Evolutionary conservation across 2,888 invertebrate genomes (phyloP).

Genomic region (Priocnemis perturbator): DNA sequence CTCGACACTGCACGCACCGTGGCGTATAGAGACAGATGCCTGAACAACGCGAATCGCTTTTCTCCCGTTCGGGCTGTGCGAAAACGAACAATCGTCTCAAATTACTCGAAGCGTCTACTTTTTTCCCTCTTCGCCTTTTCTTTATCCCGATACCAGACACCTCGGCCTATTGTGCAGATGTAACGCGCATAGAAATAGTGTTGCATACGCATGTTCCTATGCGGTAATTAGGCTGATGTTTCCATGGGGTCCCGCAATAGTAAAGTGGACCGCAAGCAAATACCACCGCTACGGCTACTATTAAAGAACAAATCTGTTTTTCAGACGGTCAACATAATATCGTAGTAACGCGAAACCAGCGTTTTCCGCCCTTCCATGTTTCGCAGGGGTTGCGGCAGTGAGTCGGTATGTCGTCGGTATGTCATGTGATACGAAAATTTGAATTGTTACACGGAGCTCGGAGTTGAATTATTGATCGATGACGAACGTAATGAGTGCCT

Average conservation of each 20-base stretch:
- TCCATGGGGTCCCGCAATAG: conserved; percentile 41
- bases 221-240: conserved; percentile 57
- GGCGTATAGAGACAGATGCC: conserved; percentile 51
- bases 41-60: conserved; percentile 27
- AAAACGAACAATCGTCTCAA: conserved; percentile 26
- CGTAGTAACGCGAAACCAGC: conserved; percentile 22
- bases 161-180: conserved; percentile 23
- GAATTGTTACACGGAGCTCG: too few species aligned
- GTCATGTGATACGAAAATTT: too few species aligned
- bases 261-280: conserved; percentile 56
- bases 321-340: conserved; percentile 12
- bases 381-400: background rate
- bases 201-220: conserved; percentile 5
- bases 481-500: too few species aligned
- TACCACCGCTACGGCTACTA: conserved; percentile 42
- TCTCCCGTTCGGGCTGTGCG: conserved; percentile 17
- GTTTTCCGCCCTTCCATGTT: background rate
- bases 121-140: conserved; percentile 27
- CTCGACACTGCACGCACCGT: conserved; percentile 48
- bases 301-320: conserved; percentile 9
- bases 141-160: conserved; percentile 52
- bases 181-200: conserved; percentile 44
- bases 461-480: too few species aligned
- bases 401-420: too few species aligned
- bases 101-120: conserved; percentile 15